phyloP scores from a whole-genome alignment of 2,888 invertebrate species.

The Ichneumoninae sp. region DNA sequence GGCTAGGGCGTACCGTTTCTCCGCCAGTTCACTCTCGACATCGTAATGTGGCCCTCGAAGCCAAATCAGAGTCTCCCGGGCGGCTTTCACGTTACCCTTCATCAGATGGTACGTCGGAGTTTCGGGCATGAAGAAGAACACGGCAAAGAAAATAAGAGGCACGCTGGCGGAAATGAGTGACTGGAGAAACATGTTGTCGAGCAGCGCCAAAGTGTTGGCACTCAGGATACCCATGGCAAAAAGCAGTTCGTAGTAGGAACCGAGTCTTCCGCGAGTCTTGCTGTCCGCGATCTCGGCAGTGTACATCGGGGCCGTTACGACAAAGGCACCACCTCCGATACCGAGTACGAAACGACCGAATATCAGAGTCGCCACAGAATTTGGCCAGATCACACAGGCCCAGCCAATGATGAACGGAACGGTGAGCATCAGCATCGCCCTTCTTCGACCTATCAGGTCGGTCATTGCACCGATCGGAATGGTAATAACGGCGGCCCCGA shows the following conservation, averaged over 20 bases:
- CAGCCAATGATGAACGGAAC: constrained; percentile 91
- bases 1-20: constrained; percentile 86
- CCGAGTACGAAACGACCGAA: constrained; percentile 90
- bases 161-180: constrained; percentile 83
- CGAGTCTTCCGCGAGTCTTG: constrained; percentile 92
- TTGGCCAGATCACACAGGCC: constrained; percentile 90
- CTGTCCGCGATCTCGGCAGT: constrained; percentile 94
- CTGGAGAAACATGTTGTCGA: background rate
- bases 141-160: constrained; percentile 89
- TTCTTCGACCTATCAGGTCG: constrained; percentile 90
- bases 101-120: constrained; percentile 91
- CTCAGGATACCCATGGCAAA: constrained; percentile 94
- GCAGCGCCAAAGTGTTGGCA: constrained; percentile 87
- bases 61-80: constrained; percentile 89
- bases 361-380: constrained; percentile 87
- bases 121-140: constrained; percentile 95
- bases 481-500: constrained; percentile 91
- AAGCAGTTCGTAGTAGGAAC: constrained; percentile 95
- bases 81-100: constrained; percentile 88
- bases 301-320: constrained; percentile 93
- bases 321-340: constrained; percentile 91
- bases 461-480: constrained; percentile 90
- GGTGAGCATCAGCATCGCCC: constrained; percentile 88
- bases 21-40: constrained; percentile 88
- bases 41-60: constrained; percentile 91